Evolutionary conservation across 1,140 invertebrate genomes (phyloP).

Genomic region (Pinna nobilis): DNA sequence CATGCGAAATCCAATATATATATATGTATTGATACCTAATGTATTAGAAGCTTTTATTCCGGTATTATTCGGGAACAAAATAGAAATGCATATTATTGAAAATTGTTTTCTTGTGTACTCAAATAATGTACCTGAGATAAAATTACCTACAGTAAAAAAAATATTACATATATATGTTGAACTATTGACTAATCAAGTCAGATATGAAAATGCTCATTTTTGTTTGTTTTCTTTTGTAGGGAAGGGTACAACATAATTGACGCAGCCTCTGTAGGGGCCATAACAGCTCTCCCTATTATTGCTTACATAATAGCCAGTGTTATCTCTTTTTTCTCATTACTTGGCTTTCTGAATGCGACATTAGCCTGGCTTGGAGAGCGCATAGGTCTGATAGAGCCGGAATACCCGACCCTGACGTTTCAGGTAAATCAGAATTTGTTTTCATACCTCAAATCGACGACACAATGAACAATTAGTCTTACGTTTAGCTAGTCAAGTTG

Average conservation of each 20-base stretch:
- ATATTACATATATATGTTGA: too few relatives aligned
- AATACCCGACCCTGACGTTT: slow-evolving; percentile 61
- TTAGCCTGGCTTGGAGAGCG: slow-evolving; percentile 86
- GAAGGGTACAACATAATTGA: slow-evolving; percentile 88
- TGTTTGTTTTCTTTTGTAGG: slow-evolving; percentile 80
- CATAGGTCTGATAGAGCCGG: slow-evolving; percentile 78
- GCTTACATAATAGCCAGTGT: slow-evolving; percentile 92
- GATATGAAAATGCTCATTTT: too few relatives aligned
- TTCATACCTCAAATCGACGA: background rate
- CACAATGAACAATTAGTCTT: background rate
- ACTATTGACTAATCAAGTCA: too few relatives aligned
- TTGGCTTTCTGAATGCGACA: slow-evolving; percentile 88
- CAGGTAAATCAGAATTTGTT: slow-evolving; percentile 55
- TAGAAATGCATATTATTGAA: too few relatives aligned
- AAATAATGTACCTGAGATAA: too few relatives aligned
- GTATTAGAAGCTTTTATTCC: too few relatives aligned
- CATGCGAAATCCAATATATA: too few relatives aligned
- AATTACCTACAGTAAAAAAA: too few relatives aligned
- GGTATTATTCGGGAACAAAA: too few relatives aligned
- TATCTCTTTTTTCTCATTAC: slow-evolving; percentile 92
- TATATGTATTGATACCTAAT: too few relatives aligned
- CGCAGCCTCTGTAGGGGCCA: slow-evolving; percentile 90
- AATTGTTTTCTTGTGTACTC: too few relatives aligned
- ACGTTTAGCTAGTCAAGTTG: background rate
- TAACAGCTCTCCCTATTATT: slow-evolving; percentile 85